phyloP scores from a whole-genome alignment of 2,888 invertebrate species.

The Invenusta paracnida region DNA sequence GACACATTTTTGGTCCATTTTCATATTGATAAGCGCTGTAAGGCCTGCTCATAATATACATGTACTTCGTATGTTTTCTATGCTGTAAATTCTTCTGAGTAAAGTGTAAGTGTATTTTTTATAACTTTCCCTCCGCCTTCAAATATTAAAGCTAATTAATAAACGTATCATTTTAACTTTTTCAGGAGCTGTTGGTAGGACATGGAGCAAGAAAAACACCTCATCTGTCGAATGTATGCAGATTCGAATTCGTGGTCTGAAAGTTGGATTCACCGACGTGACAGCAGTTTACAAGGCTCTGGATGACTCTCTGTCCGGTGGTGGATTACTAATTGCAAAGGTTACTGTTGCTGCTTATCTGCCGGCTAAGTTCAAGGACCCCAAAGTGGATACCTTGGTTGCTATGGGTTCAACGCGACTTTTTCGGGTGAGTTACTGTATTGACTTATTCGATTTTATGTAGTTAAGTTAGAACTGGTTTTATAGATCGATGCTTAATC shows the following conservation, averaged over 20 bases:
- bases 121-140: too few relatives aligned
- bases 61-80: too few relatives aligned
- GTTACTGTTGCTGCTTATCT: conserved; percentile 58
- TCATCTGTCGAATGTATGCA: conserved; percentile 49
- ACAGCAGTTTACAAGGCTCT: conserved; percentile 49
- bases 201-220: background rate
- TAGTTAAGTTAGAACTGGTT: too few relatives aligned
- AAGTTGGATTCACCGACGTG: conserved; percentile 56
- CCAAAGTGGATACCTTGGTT: background rate
- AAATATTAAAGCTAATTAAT: too few relatives aligned
- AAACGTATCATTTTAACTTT: too few relatives aligned
- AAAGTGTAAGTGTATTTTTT: too few relatives aligned
- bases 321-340: conserved; percentile 50
- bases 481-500: too few relatives aligned
- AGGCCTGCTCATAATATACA: too few relatives aligned
- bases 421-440: background rate
- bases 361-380: conserved; percentile 49
- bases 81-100: too few relatives aligned
- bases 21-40: too few relatives aligned
- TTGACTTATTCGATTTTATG: too few relatives aligned
- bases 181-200: background rate
- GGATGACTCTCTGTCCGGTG: conserved; percentile 43
- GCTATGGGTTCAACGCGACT: background rate
- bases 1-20: too few relatives aligned
- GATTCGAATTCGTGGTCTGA: conserved; percentile 52